Conservation (phyloP, 2,888 invertebrate genomes). For the Lypha dubia region DNA sequence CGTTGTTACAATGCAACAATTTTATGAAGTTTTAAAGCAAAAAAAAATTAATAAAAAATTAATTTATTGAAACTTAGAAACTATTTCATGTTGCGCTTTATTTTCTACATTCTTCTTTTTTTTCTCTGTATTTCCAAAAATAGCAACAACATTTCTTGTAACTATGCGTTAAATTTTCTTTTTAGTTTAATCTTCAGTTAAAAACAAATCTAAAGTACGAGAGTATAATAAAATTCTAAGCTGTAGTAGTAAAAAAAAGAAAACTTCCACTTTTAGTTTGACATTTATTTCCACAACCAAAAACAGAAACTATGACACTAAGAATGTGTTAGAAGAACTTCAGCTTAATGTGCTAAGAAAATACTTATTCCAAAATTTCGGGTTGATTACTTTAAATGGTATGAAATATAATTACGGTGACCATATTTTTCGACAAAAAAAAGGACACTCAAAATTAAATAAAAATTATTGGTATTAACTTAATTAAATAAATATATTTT, state of each 20-base stretch:
- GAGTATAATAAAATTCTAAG: slow-evolving; percentile 23
- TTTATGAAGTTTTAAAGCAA: background rate
- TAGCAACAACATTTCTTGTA: background rate
- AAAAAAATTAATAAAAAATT: background rate
- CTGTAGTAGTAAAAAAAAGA: slow-evolving; percentile 12
- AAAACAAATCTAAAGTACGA: slow-evolving; percentile 16
- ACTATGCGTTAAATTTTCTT: slow-evolving; percentile 7
- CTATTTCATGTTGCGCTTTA: slow-evolving; percentile 28
- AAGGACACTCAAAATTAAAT: too few species aligned
- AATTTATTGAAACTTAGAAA: slow-evolving; percentile 15
- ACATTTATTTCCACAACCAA: slow-evolving; percentile 41
- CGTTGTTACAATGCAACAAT: background rate
- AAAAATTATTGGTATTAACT: too few species aligned
- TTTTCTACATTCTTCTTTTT: background rate
- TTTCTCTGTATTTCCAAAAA: background rate
- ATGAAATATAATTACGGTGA: too few species aligned
- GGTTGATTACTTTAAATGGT: slow-evolving; percentile 47
- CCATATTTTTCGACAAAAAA: too few species aligned
- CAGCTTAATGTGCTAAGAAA: slow-evolving; percentile 39
- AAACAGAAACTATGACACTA: slow-evolving; percentile 35
- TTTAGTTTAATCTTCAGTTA: background rate
- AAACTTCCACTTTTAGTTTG: slow-evolving; percentile 46
- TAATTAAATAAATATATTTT: too few species aligned
- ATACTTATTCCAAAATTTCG: slow-evolving; percentile 30
- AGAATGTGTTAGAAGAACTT: slow-evolving; percentile 25